Conservation (phyloP, 2,113 vertebrate genomes). For the Pagrus major region DNA sequence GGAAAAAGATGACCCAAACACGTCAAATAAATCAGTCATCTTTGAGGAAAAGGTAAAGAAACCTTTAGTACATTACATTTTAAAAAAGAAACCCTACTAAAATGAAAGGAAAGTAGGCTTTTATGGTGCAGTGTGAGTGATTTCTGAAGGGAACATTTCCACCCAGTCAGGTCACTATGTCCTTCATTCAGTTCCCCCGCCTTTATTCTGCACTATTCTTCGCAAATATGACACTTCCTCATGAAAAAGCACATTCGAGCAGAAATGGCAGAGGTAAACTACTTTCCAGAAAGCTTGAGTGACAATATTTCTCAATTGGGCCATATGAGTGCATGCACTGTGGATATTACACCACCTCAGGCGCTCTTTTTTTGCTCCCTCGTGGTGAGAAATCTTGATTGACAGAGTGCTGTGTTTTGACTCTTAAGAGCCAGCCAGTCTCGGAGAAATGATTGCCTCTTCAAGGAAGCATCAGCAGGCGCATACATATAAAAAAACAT, state of each 20-base stretch:
- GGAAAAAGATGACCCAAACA: not conserved
- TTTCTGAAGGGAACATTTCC: not conserved
- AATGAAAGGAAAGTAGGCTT: not conserved
- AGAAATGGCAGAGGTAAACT: slow-evolving; percentile 21
- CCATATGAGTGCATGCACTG: slow-evolving; percentile 12
- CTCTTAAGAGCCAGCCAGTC: not conserved
- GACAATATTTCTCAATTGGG: slow-evolving; percentile 47
- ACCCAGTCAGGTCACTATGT: slow-evolving; percentile 9
- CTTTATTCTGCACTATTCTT: slow-evolving; percentile 26
- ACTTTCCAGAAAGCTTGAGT: slow-evolving; percentile 9
- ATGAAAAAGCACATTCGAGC: slow-evolving; percentile 21
- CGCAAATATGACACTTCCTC: slow-evolving; percentile 7
- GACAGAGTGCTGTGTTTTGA: not conserved
- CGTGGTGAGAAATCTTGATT: not conserved
- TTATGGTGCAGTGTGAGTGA: slow-evolving; percentile 1
- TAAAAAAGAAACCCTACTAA: not conserved
- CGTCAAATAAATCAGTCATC: not conserved
- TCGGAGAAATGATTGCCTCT: not conserved
- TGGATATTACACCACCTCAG: slow-evolving; percentile 50
- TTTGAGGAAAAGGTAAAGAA: not conserved
- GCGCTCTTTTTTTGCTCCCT: slow-evolving; percentile 10
- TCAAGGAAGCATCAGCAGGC: not conserved
- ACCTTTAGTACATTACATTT: not conserved
- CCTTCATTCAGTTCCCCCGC: not conserved
- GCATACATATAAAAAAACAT: not conserved